phyloP scores from a whole-genome alignment of 2,113 vertebrate genomes.

The Coturnix japonica region DNA sequence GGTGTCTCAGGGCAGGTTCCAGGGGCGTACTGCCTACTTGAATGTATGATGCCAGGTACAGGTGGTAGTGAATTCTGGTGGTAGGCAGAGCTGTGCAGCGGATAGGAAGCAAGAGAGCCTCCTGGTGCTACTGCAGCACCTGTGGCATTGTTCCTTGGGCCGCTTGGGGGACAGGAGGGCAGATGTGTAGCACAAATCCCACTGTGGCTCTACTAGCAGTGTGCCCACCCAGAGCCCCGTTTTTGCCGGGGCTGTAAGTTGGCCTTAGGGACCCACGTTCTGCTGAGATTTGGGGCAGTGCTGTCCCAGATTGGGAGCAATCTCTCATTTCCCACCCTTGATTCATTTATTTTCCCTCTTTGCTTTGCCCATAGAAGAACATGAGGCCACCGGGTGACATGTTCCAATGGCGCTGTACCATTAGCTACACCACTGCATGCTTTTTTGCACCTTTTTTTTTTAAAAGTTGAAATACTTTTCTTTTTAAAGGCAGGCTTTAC shows the following conservation, averaged over 20 bases:
- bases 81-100: conserved; percentile 40
- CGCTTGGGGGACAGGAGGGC: conserved; percentile 10
- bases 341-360: conserved; percentile 34
- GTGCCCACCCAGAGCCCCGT: conserved; percentile 29
- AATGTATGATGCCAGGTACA: conserved; percentile 61
- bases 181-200: conserved; percentile 56
- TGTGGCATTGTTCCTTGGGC: background rate
- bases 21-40: conserved; percentile 46
- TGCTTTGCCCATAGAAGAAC: conserved; percentile 10
- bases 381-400: conserved; percentile 45
- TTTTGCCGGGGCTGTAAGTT: conserved; percentile 73
- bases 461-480: background rate
- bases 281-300: conserved; percentile 73
- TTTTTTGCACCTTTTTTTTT: conserved; percentile 72
- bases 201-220: conserved; percentile 16
- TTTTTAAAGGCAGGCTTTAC: background rate
- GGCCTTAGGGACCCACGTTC: conserved; percentile 54
- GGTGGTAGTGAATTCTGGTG: conserved; percentile 38
- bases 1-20: conserved; percentile 19
- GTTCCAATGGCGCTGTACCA: background rate
- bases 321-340: conserved; percentile 47
- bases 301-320: conserved; percentile 69
- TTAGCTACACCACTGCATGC: conserved; percentile 51
- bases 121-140: conserved; percentile 12
- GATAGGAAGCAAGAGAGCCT: conserved; percentile 31